phyloP scores from a whole-genome alignment of 2,888 invertebrate species.

The Trissonchulus latispiculum region DNA sequence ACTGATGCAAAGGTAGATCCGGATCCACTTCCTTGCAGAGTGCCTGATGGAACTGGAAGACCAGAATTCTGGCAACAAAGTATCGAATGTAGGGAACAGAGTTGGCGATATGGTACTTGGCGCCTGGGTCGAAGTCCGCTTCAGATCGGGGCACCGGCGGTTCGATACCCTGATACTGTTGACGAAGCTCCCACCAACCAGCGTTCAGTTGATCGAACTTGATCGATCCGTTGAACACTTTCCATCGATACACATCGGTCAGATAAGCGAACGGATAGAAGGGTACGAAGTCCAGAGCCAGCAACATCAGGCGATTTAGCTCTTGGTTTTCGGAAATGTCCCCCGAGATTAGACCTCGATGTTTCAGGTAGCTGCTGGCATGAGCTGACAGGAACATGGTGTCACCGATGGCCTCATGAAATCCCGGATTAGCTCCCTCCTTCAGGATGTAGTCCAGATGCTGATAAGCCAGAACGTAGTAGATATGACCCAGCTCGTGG shows the following conservation, averaged over 20 bases:
- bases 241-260: conserved; percentile 75
- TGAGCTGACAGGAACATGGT: conserved; percentile 58
- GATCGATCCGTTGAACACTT: conserved; percentile 56
- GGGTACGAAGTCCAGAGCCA: conserved; percentile 73
- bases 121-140: conserved; percentile 78
- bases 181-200: not conserved
- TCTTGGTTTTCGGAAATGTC: too few species aligned
- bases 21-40: conserved; percentile 6
- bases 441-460: conserved; percentile 34
- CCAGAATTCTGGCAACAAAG: conserved; percentile 7
- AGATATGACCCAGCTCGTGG: conserved; percentile 42
- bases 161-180: conserved; percentile 24
- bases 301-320: conserved; percentile 63
- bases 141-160: conserved; percentile 61
- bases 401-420: conserved; percentile 53
- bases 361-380: conserved; percentile 59
- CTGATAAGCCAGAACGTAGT: conserved; percentile 37
- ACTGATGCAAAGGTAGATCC: conserved; percentile 72
- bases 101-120: conserved; percentile 82
- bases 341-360: too few species aligned
- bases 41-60: conserved; percentile 20
- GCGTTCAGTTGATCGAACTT: too few species aligned
- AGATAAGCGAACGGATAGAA: conserved; percentile 72
- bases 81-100: conserved; percentile 59
- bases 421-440: conserved; percentile 31